Conservation (phyloP, 2,888 invertebrate genomes). For the Mythimna lalbum region DNA sequence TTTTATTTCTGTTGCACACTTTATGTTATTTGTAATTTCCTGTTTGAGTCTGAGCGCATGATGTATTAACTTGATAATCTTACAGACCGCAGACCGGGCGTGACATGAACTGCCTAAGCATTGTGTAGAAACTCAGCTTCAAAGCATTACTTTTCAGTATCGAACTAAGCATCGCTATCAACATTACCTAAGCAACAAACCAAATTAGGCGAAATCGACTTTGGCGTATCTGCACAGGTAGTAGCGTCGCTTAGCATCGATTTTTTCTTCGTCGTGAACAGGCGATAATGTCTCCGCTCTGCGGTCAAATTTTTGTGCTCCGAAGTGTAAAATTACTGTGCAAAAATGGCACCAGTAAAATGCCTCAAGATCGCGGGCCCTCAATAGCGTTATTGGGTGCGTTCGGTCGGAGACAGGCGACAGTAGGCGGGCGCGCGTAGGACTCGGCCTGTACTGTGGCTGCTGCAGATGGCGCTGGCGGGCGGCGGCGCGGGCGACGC, state of each 20-base stretch:
- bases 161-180: slow-evolving; percentile 59
- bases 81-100: slow-evolving; percentile 63
- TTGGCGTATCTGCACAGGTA: slow-evolving; percentile 37
- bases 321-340: slow-evolving; percentile 37
- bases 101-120: slow-evolving; percentile 52
- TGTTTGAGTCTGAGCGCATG: slow-evolving; percentile 85
- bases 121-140: slow-evolving; percentile 45
- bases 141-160: slow-evolving; percentile 44
- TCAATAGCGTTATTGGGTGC: slow-evolving; percentile 76
- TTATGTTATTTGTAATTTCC: slow-evolving; percentile 79
- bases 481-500: slow-evolving; percentile 82
- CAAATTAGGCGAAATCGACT: slow-evolving; percentile 37
- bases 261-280: slow-evolving; percentile 24
- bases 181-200: slow-evolving; percentile 36
- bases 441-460: slow-evolving; percentile 70
- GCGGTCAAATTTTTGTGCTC: slow-evolving; percentile 54
- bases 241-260: slow-evolving; percentile 56
- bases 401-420: slow-evolving; percentile 75
- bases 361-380: slow-evolving; percentile 77
- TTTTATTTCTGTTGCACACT: slow-evolving; percentile 71
- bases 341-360: slow-evolving; percentile 65
- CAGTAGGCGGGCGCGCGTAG: slow-evolving; percentile 52
- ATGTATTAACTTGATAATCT: slow-evolving; percentile 64
- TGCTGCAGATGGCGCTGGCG: slow-evolving; percentile 84
- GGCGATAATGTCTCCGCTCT: slow-evolving; percentile 52